Conservation (phyloP, 2,797 vertebrate genomes). For the Tokudaia muenninki region DNA sequence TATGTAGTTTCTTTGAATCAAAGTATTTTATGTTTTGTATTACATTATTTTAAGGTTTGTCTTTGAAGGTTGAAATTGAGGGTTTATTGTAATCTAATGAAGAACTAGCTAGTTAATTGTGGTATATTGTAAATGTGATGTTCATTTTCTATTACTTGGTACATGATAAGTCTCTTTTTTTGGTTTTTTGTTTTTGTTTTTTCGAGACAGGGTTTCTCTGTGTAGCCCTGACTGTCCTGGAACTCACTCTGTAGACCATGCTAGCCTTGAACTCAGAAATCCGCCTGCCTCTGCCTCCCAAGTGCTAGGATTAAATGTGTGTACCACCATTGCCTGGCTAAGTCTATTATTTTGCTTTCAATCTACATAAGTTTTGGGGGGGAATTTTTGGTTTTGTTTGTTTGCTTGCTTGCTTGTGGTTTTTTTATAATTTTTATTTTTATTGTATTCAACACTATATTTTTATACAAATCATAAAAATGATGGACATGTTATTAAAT, state of each 20-base stretch:
- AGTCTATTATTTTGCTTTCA: slow-evolving; percentile 29
- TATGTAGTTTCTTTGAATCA: slow-evolving; percentile 52
- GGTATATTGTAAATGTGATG: background rate
- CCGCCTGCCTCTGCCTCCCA: too few relatives aligned
- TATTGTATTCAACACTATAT: too few relatives aligned
- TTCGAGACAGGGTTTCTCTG: too few relatives aligned
- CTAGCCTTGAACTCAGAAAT: too few relatives aligned
- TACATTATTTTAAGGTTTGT: slow-evolving; percentile 50
- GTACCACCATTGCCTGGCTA: too few relatives aligned
- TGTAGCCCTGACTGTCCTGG: too few relatives aligned
- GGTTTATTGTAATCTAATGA: slow-evolving; percentile 31
- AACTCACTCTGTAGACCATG: too few relatives aligned
- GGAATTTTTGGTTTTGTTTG: background rate
- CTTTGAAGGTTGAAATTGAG: slow-evolving; percentile 53
- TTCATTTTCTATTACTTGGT: slow-evolving; percentile 24
- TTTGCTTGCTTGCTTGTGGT: background rate
- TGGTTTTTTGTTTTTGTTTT: too few relatives aligned
- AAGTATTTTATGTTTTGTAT: slow-evolving; percentile 50
- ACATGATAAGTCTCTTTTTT: background rate
- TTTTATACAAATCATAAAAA: too few relatives aligned
- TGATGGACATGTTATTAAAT: too few relatives aligned
- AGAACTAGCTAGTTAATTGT: slow-evolving; percentile 14
- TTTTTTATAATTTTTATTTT: too few relatives aligned
- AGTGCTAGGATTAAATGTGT: too few relatives aligned
- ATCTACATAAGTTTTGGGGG: background rate